A percentile compares a stretch with the other conserved stretches of the same genome.
These are phyloP conservation scores for Scaptomyza cyrtandrae DNA, from an alignment of 2,888 invertebrate species.

Conservation along the genomic window DNA sequence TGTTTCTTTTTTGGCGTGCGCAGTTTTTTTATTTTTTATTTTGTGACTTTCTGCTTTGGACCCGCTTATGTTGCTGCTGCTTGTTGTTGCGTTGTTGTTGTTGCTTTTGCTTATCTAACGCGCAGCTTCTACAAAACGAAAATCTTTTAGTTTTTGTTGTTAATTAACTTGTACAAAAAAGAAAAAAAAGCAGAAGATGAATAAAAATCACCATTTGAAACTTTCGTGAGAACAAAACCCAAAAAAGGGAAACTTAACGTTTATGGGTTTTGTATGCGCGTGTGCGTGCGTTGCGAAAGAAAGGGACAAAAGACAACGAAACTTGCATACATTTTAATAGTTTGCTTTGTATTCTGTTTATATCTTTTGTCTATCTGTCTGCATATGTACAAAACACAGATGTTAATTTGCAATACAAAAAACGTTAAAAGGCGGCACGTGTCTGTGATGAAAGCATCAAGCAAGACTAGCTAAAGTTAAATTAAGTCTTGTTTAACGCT, in stretches of 20 bases:
- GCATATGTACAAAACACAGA: slow-evolving; percentile 13
- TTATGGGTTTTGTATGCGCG: slow-evolving; percentile 18
- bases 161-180: slow-evolving; percentile 70
- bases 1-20: slow-evolving; percentile 78
- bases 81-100: slow-evolving; percentile 32
- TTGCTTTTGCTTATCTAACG: slow-evolving; percentile 57
- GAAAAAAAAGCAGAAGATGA: slow-evolving; percentile 17
- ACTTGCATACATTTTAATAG: background rate
- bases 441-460: slow-evolving; percentile 22
- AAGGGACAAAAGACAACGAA: background rate
- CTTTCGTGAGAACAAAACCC: slow-evolving; percentile 47
- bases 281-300: slow-evolving; percentile 6
- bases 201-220: slow-evolving; percentile 33
- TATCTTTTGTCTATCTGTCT: slow-evolving; percentile 7
- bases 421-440: slow-evolving; percentile 42
- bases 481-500: background rate
- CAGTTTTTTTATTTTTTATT: slow-evolving; percentile 54
- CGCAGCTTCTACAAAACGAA: slow-evolving; percentile 50
- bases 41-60: slow-evolving; percentile 58
- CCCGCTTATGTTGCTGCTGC: slow-evolving; percentile 15
- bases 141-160: slow-evolving; percentile 42
- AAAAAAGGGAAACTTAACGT: slow-evolving; percentile 36
- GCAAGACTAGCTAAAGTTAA: background rate
- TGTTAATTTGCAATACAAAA: slow-evolving; percentile 25
- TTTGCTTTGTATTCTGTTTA: slow-evolving; percentile 10